Percentiles rank a stretch among this genome's conserved stretches.
These are phyloP conservation scores for Gymnocypris eckloni DNA, from an alignment of 2,797 vertebrate genomes.

Conservation along the genomic window DNA sequence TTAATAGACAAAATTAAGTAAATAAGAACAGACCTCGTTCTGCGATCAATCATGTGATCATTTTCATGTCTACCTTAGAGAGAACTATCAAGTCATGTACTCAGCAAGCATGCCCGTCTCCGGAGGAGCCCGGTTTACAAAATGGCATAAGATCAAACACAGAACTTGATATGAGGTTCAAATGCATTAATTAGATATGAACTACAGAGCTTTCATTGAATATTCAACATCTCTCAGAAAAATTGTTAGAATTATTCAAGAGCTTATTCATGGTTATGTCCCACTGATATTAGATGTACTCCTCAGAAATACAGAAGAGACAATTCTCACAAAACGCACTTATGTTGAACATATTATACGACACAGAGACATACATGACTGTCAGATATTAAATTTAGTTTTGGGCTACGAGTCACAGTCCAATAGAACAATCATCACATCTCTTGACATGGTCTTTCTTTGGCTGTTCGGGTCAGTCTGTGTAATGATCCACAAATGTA, in stretches of 20 bases:
- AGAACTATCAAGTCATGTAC: constrained; percentile 27
- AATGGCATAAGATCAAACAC: constrained; percentile 53
- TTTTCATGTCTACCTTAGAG: constrained; percentile 38
- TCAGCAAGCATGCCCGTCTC: constrained; percentile 41
- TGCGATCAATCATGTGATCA: constrained; percentile 30
- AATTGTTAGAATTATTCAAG: constrained; percentile 40
- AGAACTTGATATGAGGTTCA: constrained; percentile 46
- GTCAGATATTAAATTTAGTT: constrained; percentile 27
- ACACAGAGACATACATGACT: constrained; percentile 18
- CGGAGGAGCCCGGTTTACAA: constrained; percentile 47
- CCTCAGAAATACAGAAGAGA: constrained; percentile 33
- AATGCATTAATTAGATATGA: constrained; percentile 61
- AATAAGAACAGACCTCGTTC: constrained; percentile 18
- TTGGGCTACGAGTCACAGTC: constrained; percentile 22
- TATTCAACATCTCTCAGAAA: constrained; percentile 50
- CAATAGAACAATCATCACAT: constrained; percentile 48
- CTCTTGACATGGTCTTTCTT: constrained; percentile 44
- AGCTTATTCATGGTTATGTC: constrained; percentile 31
- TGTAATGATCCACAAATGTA: constrained; percentile 54
- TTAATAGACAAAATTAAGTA: constrained; percentile 35
- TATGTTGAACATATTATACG: constrained; percentile 13
- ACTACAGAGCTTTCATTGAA: constrained; percentile 48
- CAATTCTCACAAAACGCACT: constrained; percentile 24
- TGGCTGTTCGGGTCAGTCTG: constrained; percentile 45
- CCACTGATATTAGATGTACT: constrained; percentile 28